Evolutionary conservation across 1,140 invertebrate species (phyloP), one percentile per base, ranked within the genome.

Genomic region (Orius insidiosus): DNA sequence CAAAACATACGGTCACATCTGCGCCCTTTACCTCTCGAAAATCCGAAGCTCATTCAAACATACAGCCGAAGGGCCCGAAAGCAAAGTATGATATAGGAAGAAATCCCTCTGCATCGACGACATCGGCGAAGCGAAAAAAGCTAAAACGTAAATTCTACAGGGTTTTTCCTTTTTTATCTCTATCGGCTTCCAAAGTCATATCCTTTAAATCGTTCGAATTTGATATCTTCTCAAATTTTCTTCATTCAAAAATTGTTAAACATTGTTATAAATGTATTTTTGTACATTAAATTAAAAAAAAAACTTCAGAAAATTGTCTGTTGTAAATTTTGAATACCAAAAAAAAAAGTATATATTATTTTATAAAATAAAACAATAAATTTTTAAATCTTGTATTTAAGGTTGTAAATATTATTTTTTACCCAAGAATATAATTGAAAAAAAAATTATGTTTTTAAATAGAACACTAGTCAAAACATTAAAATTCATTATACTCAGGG

Each of bases 1-100:
- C n/a, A 90, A 89, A 64, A 81, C 80, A 59, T 93, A 86, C 61
- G 86, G 86, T 7, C 83, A 90, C 62, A 71, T 90, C 33, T 79
- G 78, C 55, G 83, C 83, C 0, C 68, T 81, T 47, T 78, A 85
- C 58, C 64, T 92, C 35, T 75, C 78, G 8, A 77, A 80, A 58
- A 82, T 94, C 48, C 73, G 85, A 35, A 76, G 74, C 55, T 88
- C 86, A 10, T 92, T 93, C 66, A 78, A 80, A 53, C 80, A 85
- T 52, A 65, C 61, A 8, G 64, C 78, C 5, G 68, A 69, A 39
- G 78, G 78, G n/a, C 78, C 78, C 10, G 80, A 83, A 59, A 82
- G 78, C 52, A 80, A 80, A 68, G 78, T 82, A 56, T 81, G 67
- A 74, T 44, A 45, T 10, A 41, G 31, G 38, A 42, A 10, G n/a